Evolutionary conservation across 1,140 invertebrate genomes (phyloP).

Genomic region (Cyclina sinensis): DNA sequence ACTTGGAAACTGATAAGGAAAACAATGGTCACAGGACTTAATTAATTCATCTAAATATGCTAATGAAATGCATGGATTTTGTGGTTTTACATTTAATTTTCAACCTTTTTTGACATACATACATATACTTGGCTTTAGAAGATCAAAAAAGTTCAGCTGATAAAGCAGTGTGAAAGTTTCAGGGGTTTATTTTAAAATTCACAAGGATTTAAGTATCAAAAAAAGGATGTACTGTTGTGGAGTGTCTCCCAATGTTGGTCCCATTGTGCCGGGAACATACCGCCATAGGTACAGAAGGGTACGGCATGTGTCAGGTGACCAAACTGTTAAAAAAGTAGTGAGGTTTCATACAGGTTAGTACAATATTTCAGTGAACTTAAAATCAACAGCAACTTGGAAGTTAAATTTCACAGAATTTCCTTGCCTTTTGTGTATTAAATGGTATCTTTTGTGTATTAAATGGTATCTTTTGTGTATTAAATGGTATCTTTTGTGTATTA

Average conservation of each 20-base stretch:
- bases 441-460: too few relatives aligned
- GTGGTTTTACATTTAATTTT: not conserved
- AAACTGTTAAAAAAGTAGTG: constrained; percentile 36
- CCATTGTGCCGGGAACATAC: constrained; percentile 30
- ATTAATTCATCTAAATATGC: not conserved
- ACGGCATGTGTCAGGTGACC: not conserved
- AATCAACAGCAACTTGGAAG: too few relatives aligned
- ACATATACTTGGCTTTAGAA: constrained; percentile 7
- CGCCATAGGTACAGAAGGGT: not conserved
- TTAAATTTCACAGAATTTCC: too few relatives aligned
- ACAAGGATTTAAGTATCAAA: not conserved
- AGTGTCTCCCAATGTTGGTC: not conserved
- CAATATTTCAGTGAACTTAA: too few relatives aligned
- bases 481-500: too few relatives aligned
- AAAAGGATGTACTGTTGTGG: constrained; percentile 56
- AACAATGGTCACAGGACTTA: not conserved
- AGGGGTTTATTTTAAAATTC: not conserved
- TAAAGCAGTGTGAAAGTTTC: too few relatives aligned
- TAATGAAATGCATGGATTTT: not conserved
- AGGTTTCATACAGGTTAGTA: constrained; percentile 53
- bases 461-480: too few relatives aligned
- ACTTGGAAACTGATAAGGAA: not conserved
- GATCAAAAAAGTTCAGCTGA: too few relatives aligned
- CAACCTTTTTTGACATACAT: constrained; percentile 1
- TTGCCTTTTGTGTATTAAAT: too few relatives aligned